Percentiles rank a stretch among this genome's conserved stretches.
phyloP scores from a whole-genome alignment of 2,888 invertebrate species.

The Calameuta idolon region DNA sequence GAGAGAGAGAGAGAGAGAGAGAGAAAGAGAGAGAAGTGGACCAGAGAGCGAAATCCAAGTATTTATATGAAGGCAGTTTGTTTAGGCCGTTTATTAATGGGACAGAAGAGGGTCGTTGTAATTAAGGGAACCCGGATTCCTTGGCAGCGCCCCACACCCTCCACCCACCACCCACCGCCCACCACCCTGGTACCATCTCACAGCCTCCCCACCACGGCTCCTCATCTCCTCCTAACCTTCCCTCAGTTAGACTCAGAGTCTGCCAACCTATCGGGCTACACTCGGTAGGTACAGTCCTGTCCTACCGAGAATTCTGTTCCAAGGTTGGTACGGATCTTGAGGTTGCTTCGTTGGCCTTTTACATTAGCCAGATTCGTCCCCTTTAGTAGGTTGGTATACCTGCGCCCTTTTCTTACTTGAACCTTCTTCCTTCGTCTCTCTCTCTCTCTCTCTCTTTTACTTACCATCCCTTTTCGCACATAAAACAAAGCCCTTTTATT shows the following conservation, averaged over 20 bases:
- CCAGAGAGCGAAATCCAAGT: constrained; percentile 50
- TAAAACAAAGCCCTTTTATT: no score
- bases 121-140: constrained; percentile 57
- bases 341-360: not conserved
- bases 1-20: constrained; percentile 16
- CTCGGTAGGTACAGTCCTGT: no score
- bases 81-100: constrained; percentile 63
- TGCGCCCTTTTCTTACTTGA: constrained; percentile 11
- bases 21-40: constrained; percentile 26
- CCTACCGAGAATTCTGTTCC: no score
- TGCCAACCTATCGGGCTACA: no score
- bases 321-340: no score
- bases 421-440: constrained; percentile 25
- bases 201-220: not conserved
- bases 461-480: not conserved
- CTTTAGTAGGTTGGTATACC: not conserved
- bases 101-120: constrained; percentile 55
- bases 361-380: not conserved
- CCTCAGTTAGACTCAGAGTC: no score
- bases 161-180: not conserved
- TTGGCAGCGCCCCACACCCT: constrained; percentile 20
- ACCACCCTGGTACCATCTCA: not conserved
- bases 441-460: constrained; percentile 21
- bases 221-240: constrained; percentile 1
- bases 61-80: constrained; percentile 61